Conservation (phyloP, 2,888 invertebrate species). For the Ligdia adustata region DNA sequence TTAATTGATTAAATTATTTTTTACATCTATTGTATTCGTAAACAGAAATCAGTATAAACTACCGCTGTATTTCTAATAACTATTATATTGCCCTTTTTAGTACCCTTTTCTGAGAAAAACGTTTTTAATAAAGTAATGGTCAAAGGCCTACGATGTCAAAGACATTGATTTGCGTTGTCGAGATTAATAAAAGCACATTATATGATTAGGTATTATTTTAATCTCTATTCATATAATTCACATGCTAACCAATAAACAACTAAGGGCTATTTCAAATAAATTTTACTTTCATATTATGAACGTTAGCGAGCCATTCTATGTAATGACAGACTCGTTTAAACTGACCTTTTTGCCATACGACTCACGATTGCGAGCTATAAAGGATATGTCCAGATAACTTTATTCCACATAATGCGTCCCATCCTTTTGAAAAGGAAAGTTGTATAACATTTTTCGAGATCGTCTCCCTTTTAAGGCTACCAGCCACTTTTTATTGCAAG, state of each 20-base stretch:
- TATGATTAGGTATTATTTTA: neutral
- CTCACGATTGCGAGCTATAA: conserved; percentile 69
- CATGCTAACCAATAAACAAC: conserved; percentile 32
- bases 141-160: too few species aligned
- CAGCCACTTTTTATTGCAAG: conserved; percentile 68
- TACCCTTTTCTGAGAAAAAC: too few species aligned
- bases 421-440: conserved; percentile 81
- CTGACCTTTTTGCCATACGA: conserved; percentile 68
- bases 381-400: conserved; percentile 79
- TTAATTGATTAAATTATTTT: too few species aligned
- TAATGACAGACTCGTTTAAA: conserved; percentile 65
- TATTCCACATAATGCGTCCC: conserved; percentile 74
- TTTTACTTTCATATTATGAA: conserved; percentile 67
- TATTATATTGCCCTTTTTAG: too few species aligned
- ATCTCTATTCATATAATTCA: neutral
- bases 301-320: conserved; percentile 66
- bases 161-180: too few species aligned
- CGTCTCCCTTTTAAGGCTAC: conserved; percentile 69
- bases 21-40: too few species aligned
- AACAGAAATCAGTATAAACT: too few species aligned
- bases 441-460: conserved; percentile 74
- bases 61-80: too few species aligned
- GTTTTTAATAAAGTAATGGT: too few species aligned
- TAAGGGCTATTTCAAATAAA: conserved; percentile 53
- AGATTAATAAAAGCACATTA: neutral